phyloP scores from a whole-genome alignment of 2,888 invertebrate species.

The Lysandra bellargus region DNA sequence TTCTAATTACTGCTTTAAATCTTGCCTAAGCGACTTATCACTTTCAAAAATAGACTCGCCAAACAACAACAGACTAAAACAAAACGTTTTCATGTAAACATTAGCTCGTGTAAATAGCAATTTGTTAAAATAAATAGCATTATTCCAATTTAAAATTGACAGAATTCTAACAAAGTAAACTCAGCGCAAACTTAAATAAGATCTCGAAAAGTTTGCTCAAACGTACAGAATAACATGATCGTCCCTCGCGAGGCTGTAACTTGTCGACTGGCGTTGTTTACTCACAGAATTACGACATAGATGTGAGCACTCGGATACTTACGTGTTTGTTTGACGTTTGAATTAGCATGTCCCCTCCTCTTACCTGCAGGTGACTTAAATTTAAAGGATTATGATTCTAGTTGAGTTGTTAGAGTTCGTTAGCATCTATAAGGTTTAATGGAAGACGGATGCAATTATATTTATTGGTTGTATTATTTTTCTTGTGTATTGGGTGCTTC shows the following conservation, averaged over 20 bases:
- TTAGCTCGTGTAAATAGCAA: slow-evolving; percentile 35
- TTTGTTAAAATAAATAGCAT: slow-evolving; percentile 34
- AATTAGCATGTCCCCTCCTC: slow-evolving; percentile 56
- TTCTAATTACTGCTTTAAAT: not conserved
- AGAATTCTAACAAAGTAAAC: slow-evolving; percentile 43
- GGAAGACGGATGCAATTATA: not conserved
- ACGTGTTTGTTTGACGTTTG: slow-evolving; percentile 60
- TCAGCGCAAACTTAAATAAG: slow-evolving; percentile 64
- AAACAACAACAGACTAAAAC: slow-evolving; percentile 6
- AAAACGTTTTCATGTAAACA: slow-evolving; percentile 29
- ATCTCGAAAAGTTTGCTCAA: slow-evolving; percentile 64
- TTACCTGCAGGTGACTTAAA: slow-evolving; percentile 36
- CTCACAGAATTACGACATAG: slow-evolving; percentile 62
- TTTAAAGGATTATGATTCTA: slow-evolving; percentile 34
- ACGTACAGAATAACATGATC: slow-evolving; percentile 54
- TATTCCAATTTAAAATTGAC: slow-evolving; percentile 36
- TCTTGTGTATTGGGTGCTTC: not conserved
- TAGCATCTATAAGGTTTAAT: not conserved
- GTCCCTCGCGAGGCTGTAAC: slow-evolving; percentile 50
- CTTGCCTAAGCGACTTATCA: not conserved
- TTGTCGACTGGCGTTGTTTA: slow-evolving; percentile 53
- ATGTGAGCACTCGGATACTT: slow-evolving; percentile 51
- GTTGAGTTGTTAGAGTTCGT: not conserved
- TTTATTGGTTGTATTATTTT: not conserved
- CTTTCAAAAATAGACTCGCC: not conserved